Conservation (phyloP, 2,113 vertebrate species). For the Cololabis saira region DNA sequence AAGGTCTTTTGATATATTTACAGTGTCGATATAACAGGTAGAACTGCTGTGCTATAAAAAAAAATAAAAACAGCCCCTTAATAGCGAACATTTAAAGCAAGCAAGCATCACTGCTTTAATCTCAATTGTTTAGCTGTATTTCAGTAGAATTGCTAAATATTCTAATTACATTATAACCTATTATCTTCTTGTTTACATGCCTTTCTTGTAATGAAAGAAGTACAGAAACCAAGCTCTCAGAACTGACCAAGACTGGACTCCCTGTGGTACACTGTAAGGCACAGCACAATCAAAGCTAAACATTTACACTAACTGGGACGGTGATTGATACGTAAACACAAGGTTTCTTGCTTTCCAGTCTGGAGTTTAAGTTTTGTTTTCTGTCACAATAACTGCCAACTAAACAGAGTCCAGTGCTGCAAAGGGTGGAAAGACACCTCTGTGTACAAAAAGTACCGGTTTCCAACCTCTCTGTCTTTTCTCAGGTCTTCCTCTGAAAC, state of each 20-base stretch:
- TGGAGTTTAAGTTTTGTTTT: slow-evolving; percentile 30
- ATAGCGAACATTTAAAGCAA: no score
- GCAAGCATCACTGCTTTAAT: no score
- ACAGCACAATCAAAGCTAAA: slow-evolving; percentile 21
- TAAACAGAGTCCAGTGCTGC: slow-evolving; percentile 17
- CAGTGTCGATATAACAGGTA: no score
- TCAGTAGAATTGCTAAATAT: background rate
- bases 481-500: slow-evolving; percentile 13
- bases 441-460: slow-evolving; percentile 24
- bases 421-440: slow-evolving; percentile 4
- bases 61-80: no score
- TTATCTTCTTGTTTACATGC: slow-evolving; percentile 1
- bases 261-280: slow-evolving; percentile 4
- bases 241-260: background rate
- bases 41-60: no score
- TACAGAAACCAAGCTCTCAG: background rate
- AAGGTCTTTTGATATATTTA: no score
- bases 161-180: background rate
- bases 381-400: slow-evolving; percentile 42
- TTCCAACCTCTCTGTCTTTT: slow-evolving; percentile 25
- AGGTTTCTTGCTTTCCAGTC: slow-evolving; percentile 46
- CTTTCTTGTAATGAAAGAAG: slow-evolving; percentile 4
- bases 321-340: slow-evolving; percentile 55
- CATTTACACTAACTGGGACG: slow-evolving; percentile 33
- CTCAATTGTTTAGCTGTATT: background rate